Conservation (phyloP, 2,113 vertebrate genomes). For the Seriola rivoliana region DNA sequence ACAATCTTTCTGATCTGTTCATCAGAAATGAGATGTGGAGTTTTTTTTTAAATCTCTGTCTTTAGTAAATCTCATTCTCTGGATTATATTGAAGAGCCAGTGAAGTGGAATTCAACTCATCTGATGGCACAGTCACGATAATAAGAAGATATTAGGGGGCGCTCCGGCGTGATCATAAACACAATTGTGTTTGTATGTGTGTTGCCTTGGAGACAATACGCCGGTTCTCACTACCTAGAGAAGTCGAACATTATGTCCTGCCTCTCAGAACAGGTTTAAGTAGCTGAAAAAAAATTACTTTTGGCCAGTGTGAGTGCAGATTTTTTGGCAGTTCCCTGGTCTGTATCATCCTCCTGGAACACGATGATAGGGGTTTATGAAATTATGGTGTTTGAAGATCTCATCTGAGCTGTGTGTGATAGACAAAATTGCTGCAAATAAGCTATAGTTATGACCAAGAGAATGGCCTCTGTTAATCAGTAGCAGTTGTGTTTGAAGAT, state of each 20-base stretch:
- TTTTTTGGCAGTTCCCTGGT: background rate
- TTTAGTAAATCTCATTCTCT: slow-evolving; percentile 7
- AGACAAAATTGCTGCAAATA: background rate
- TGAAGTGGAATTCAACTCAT: background rate
- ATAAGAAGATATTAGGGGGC: background rate
- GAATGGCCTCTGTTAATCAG: slow-evolving; percentile 17
- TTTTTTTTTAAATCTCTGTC: background rate
- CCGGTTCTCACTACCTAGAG: background rate
- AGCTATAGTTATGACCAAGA: slow-evolving; percentile 10
- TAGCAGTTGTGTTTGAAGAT: slow-evolving; percentile 29
- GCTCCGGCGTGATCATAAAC: background rate
- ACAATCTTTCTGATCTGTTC: slow-evolving; percentile 1
- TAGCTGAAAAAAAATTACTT: background rate
- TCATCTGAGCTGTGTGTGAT: background rate
- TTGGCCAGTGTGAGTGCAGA: background rate
- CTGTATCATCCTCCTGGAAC: background rate
- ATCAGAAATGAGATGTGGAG: background rate
- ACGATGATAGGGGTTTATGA: background rate
- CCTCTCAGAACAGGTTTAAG: background rate
- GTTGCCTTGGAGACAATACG: slow-evolving; percentile 24
- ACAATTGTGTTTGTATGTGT: background rate
- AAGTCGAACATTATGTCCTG: background rate
- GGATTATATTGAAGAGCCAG: slow-evolving; percentile 7
- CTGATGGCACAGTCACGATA: background rate
- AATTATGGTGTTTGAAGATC: background rate